Evolutionary conservation across 1,140 invertebrate genomes (phyloP), one percentile per base, ranked within the genome.

Genomic region (Zaprionus africanus): DNA sequence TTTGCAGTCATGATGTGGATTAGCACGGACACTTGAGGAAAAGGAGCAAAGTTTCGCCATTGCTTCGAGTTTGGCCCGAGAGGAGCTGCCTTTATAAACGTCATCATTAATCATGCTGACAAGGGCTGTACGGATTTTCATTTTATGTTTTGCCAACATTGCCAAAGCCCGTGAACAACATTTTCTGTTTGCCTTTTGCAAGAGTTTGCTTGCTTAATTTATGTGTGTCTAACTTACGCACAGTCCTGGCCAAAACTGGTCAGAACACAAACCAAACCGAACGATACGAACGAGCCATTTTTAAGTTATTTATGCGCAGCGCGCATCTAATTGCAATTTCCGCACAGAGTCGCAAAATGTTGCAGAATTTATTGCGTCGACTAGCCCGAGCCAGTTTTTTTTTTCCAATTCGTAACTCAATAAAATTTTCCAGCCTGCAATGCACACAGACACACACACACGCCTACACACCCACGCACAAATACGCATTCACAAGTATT

Each of bases 91-190:
- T 79, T 90, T 85, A 79, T 90, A 85, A 90, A 85, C 85, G 86
- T 90, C 85, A 90, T 90, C 85, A 90, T 90, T 90, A 90, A 90
- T 90, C 85, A 90, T 90, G 76, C 82, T 90, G 85, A 90, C 86
- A 90, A 90, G 85, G 85, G 82, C 76, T 60, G 69, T 66, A 60
- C 63, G 81, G 85, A 90, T 88, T 90, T 85, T 90, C 85, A 90
- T 90, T 88, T 85, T 85, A 61, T 76, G 81, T 65, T 34, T 34
- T 34, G 31, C 31, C 31, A 34, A 34, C 31, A 34, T 34, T 71
- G 67, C 69, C 66, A 58, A 67, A 59, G 64, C 43, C 71, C 82
- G 57, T 67, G 36, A 75, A 82, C 73, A 80, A 38, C 12, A 78
- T 84, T 78, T 83, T 83, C 69, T 80, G 73, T 81, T 79, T 80